Conservation (phyloP, 2,888 invertebrate species). For the Drosophila subsilvestris region DNA sequence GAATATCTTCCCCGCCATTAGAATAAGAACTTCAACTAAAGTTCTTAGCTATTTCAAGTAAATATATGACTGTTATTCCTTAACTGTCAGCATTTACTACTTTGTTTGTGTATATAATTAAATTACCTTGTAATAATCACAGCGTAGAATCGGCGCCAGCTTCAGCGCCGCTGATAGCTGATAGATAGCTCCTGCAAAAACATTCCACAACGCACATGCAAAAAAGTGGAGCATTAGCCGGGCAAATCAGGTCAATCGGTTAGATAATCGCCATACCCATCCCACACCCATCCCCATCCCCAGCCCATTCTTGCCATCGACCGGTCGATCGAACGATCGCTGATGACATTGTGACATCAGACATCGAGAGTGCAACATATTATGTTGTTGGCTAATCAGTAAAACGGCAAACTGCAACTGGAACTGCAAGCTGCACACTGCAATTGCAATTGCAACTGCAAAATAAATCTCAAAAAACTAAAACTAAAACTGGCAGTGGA, state of each 20-base stretch:
- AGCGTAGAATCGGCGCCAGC: neutral
- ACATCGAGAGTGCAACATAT: slow-evolving; percentile 17
- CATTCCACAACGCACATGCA: neutral
- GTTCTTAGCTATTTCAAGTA: neutral
- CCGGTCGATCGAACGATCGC: neutral
- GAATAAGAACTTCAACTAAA: neutral
- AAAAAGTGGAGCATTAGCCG: slow-evolving; percentile 24
- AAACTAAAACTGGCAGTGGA: neutral
- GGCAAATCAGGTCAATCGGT: slow-evolving; percentile 26
- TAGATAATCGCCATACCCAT: slow-evolving; percentile 26
- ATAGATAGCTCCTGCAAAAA: slow-evolving; percentile 15
- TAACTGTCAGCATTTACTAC: too few species aligned
- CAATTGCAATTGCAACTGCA: slow-evolving; percentile 12
- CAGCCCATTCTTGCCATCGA: too few species aligned
- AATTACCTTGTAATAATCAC: slow-evolving; percentile 1
- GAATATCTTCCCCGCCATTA: neutral
- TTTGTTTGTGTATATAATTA: neutral
- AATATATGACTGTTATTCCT: too few species aligned
- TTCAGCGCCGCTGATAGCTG: neutral
- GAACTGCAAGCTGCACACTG: slow-evolving; percentile 17
- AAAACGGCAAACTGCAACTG: slow-evolving; percentile 10
- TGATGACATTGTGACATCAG: slow-evolving; percentile 27
- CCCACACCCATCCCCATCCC: too few species aligned
- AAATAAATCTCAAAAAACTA: neutral
- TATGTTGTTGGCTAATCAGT: slow-evolving; percentile 43